These are phyloP conservation scores for Isichthys henryi DNA, from an alignment of 2,113 vertebrate genomes.

Conservation along the genomic window DNA sequence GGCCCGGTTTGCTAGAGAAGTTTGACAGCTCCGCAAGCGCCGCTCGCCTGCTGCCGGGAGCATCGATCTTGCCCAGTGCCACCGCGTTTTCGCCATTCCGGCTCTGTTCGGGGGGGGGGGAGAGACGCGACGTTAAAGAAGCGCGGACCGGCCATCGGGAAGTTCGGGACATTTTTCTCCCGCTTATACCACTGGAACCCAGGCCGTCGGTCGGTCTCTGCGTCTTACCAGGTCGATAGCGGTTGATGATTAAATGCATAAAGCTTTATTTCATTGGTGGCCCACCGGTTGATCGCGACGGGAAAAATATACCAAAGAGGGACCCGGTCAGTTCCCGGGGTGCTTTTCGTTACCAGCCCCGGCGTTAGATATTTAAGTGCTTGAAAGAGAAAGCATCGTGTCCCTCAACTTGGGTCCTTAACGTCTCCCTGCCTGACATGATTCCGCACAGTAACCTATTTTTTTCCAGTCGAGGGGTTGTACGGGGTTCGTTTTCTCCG, in stretches of 20 bases:
- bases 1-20: constrained; percentile 25
- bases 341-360: background rate
- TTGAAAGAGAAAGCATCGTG: background rate
- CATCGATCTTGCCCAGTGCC: constrained; percentile 34
- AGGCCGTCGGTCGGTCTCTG: no score
- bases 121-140: background rate
- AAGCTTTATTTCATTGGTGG: background rate
- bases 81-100: constrained; percentile 36
- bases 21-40: constrained; percentile 60
- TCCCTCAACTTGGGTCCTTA: background rate
- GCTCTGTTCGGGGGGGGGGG: constrained; percentile 14
- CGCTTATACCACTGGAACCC: no score
- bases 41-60: constrained; percentile 32
- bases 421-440: background rate
- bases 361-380: background rate
- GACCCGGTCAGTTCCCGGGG: background rate
- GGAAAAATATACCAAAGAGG: background rate
- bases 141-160: background rate
- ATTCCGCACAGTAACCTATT: background rate
- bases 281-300: background rate
- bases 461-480: background rate
- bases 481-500: background rate
- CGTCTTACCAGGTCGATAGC: no score
- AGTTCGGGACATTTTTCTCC: background rate
- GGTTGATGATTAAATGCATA: background rate